These are phyloP conservation scores for Mantis religiosa DNA, from an alignment of 2,888 invertebrate genomes.

Conservation along the genomic window DNA sequence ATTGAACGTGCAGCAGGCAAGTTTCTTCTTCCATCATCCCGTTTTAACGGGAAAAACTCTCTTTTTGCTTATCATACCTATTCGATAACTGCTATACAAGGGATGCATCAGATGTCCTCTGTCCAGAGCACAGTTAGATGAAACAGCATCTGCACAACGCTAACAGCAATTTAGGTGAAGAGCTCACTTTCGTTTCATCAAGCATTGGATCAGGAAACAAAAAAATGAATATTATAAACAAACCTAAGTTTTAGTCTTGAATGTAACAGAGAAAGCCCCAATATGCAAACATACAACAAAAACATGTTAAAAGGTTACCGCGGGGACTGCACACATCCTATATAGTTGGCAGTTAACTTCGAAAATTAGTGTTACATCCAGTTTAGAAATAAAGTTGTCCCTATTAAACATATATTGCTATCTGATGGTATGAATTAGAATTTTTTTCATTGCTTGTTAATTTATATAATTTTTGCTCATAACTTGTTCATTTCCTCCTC, in stretches of 20 bases:
- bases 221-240: neutral
- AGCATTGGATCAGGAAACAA: neutral
- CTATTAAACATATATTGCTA: no score
- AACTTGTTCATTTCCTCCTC: no score
- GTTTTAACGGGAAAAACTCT: slow-evolving; percentile 10
- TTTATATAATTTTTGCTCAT: no score
- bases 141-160: neutral
- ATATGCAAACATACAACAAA: no score
- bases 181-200: neutral
- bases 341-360: no score
- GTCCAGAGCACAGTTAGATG: neutral
- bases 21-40: neutral
- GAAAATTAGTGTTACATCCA: no score
- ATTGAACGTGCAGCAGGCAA: neutral
- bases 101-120: neutral
- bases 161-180: neutral
- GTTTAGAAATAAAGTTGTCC: no score
- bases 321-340: no score
- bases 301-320: no score
- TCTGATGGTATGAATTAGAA: no score
- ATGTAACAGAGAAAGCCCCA: no score
- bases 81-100: neutral
- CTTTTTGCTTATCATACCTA: neutral
- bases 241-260: neutral
- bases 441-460: no score